Evolutionary conservation across 1,140 invertebrate species (phyloP).

Genomic region (Akabosia matsudoensis): DNA sequence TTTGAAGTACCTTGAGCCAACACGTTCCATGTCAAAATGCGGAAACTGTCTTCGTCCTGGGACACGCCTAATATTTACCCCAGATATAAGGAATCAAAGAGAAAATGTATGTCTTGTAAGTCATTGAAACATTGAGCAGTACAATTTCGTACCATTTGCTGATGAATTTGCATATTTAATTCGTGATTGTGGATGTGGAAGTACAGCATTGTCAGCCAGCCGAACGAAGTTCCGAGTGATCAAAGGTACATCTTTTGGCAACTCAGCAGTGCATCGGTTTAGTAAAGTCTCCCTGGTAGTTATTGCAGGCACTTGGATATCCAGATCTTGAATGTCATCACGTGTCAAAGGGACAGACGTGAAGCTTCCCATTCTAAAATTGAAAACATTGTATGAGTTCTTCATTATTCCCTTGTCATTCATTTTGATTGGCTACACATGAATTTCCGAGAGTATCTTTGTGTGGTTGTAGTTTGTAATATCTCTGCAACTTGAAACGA

Average conservation of each 20-base stretch:
- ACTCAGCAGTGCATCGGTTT: constrained; percentile 56
- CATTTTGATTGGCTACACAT: too few relatives aligned
- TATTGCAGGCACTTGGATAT: constrained; percentile 56
- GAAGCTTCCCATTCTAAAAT: constrained; percentile 69
- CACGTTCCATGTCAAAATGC: constrained; percentile 73
- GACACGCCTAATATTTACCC: too few relatives aligned
- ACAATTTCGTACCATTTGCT: neutral
- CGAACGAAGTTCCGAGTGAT: constrained; percentile 53
- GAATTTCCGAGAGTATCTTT: too few relatives aligned
- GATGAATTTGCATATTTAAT: neutral
- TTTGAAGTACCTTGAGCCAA: constrained; percentile 66
- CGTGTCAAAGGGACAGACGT: constrained; percentile 67
- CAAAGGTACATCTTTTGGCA: constrained; percentile 52
- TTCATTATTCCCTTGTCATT: neutral
- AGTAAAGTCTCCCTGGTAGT: constrained; percentile 57
- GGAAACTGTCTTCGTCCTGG: constrained; percentile 49
- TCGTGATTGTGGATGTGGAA: neutral
- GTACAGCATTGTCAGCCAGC: constrained; percentile 5
- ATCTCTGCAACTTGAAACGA: too few relatives aligned
- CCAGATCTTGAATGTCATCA: constrained; percentile 63
- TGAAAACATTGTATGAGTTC: neutral
- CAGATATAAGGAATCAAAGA: neutral
- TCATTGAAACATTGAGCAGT: neutral
- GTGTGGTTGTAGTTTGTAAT: too few relatives aligned
- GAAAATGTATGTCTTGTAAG: neutral